phyloP scores from a whole-genome alignment of 1,140 invertebrate genomes.

The Dinoponera quadriceps region DNA sequence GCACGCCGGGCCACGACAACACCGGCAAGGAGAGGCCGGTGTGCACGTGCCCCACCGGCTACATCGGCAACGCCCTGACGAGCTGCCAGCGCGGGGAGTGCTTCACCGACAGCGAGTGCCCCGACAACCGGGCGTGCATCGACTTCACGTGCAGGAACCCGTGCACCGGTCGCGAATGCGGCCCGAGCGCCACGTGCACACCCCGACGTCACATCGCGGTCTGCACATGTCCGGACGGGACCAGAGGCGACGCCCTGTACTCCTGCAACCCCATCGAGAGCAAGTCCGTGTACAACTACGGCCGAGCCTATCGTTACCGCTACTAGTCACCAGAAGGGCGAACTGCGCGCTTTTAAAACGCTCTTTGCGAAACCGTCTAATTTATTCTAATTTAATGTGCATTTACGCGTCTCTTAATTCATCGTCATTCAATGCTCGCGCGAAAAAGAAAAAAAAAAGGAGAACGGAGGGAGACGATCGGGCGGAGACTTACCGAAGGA shows the following conservation, averaged over 20 bases:
- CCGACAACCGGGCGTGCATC: slow-evolving; percentile 90
- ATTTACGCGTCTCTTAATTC: not conserved
- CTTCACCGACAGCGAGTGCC: slow-evolving; percentile 90
- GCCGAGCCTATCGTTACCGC: slow-evolving; percentile 61
- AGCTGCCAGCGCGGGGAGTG: slow-evolving; percentile 92
- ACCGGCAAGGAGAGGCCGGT: slow-evolving; percentile 93
- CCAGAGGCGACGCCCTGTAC: slow-evolving; percentile 92
- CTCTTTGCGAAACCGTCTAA: slow-evolving; percentile 19
- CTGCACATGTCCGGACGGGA: slow-evolving; percentile 93
- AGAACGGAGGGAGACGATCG: slow-evolving; percentile 3
- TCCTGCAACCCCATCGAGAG: slow-evolving; percentile 78
- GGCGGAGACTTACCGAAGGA: too few relatives aligned
- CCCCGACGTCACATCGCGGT: slow-evolving; percentile 93
- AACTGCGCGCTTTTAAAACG: slow-evolving; percentile 24
- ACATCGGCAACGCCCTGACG: slow-evolving; percentile 92
- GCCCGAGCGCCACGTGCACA: slow-evolving; percentile 86
- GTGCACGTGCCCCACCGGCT: slow-evolving; percentile 92
- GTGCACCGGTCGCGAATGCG: slow-evolving; percentile 91
- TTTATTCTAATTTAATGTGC: slow-evolving; percentile 18
- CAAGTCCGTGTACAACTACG: slow-evolving; percentile 60
- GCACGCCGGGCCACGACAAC: slow-evolving; percentile 92
- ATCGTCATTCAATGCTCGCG: too few relatives aligned
- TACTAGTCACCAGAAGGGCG: slow-evolving; percentile 42
- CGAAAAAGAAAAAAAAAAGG: not conserved
- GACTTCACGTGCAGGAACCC: slow-evolving; percentile 91